A percentile compares a stretch with the other conserved stretches of the same genome.
Conservation (phyloP, 2,113 vertebrate species). For the Aptenodytes patagonicus region DNA sequence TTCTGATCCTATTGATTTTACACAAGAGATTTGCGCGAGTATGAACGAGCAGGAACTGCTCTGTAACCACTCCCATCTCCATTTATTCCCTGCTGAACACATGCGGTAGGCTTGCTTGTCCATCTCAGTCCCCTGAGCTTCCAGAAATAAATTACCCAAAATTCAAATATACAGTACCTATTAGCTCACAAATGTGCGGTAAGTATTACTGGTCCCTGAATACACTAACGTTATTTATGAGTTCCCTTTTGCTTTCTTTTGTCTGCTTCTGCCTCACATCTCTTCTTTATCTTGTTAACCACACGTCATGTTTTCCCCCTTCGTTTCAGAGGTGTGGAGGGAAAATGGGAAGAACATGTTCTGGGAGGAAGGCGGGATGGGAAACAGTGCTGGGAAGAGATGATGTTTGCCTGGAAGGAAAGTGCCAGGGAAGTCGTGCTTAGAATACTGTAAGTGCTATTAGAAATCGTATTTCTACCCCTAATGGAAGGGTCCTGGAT, state of each 20-base stretch:
- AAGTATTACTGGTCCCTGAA: not conserved
- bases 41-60: conserved; percentile 24
- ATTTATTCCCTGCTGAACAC: not conserved
- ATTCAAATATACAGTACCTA: not conserved
- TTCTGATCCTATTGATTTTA: conserved; percentile 45
- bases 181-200: not conserved
- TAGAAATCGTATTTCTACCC: not conserved
- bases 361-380: not conserved
- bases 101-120: not conserved
- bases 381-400: not conserved
- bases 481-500: not conserved
- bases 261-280: not conserved
- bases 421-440: not conserved
- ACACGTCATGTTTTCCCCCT: not conserved
- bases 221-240: not conserved
- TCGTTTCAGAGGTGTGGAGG: not conserved
- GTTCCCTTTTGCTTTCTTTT: not conserved
- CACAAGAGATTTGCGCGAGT: not conserved
- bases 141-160: conserved; percentile 18
- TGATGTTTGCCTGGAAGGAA: not conserved
- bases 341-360: not conserved
- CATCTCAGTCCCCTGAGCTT: not conserved
- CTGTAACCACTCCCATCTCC: not conserved
- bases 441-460: not conserved
- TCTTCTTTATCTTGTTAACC: not conserved